Evolutionary conservation across 2,888 invertebrate species (phyloP).

Genomic region (Camptogramma bilineatum): DNA sequence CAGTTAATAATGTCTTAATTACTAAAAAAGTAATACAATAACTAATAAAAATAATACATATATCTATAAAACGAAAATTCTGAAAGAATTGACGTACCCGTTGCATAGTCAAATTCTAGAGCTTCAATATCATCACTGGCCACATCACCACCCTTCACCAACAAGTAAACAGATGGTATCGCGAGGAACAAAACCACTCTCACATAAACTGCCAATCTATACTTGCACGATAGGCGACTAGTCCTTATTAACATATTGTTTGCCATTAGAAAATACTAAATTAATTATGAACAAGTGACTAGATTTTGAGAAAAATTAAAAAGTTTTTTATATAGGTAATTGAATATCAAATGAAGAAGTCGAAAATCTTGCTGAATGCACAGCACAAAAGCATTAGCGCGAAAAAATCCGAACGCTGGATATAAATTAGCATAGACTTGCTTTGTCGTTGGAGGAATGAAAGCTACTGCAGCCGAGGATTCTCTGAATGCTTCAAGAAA

Average conservation of each 20-base stretch:
- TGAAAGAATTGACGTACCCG: constrained; percentile 50
- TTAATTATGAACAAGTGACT: constrained; percentile 45
- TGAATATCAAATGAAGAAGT: constrained; percentile 77
- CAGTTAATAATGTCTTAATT: too few relatives aligned
- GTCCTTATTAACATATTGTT: constrained; percentile 76
- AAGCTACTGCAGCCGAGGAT: constrained; percentile 54
- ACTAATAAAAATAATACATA: too few relatives aligned
- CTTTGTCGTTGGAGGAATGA: constrained; percentile 44
- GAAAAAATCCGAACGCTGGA: constrained; percentile 38
- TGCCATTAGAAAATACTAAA: constrained; percentile 65
- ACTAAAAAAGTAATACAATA: too few relatives aligned
- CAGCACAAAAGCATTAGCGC: constrained; percentile 67
- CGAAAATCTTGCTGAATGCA: constrained; percentile 69
- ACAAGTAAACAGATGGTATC: constrained; percentile 66
- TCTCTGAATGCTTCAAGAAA: constrained; percentile 33
- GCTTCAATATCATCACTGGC: constrained; percentile 26
- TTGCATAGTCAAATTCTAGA: constrained; percentile 15
- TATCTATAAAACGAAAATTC: too few relatives aligned
- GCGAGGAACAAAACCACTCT: constrained; percentile 69
- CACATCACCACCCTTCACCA: constrained; percentile 38
- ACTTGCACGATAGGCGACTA: constrained; percentile 61
- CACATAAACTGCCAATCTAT: constrained; percentile 59
- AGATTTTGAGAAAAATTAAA: constrained; percentile 34
- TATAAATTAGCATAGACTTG: constrained; percentile 58
- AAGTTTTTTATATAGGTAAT: constrained; percentile 23